Evolutionary conservation across 2,797 vertebrate genomes (phyloP), one percentile per base, ranked within the genome.

Genomic region (Tolypeutes matacus): DNA sequence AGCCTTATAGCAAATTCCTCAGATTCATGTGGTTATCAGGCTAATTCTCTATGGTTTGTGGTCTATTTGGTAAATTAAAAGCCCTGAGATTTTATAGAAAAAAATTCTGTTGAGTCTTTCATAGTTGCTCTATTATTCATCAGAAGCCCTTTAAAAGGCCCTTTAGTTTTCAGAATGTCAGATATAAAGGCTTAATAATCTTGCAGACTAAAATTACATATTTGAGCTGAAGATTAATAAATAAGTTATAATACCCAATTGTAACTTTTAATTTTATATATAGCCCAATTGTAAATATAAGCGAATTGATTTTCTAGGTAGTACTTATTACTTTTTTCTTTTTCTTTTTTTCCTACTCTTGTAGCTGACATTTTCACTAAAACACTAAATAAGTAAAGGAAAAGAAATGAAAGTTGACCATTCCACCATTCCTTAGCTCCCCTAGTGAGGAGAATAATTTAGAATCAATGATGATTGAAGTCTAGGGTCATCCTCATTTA

Each of bases 121-220:
- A 46, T 70, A 87, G 46, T 92, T 56, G 10, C 46, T 76, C 1
- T 56, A 85, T 81, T 94, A 70, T 89, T 96, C 78, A 56, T 83
- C 82, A 86, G 89, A 94, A 73, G 5, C 58, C 25, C 42, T 76
- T n/a, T 75, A 46, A 92, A 31, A 65, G n/a, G 1, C 7, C 7
- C 49, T 95, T 95, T 76, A 53, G 7, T 92, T 94, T 96, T 94
- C 27, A 93, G 72, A 91, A 85, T 65, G 11, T 87, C 72, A 46
- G n/a, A 49, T 73, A 58, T 62, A 88, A 93, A 93, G 17, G 42
- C 56, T 76, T 93, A 86, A 42, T 88, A 90, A 75, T 36, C 75
- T 94, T 53, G 4, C 8, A 76, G 67, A 80, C 31, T 89, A 56
- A 92, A 91, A 76, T 94, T 93, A 67, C 8, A 20, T 29, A 36